Base-by-base conservation (phyloP, 1,140 invertebrate genomes). In the Muscidifurax raptorellus region DNA sequence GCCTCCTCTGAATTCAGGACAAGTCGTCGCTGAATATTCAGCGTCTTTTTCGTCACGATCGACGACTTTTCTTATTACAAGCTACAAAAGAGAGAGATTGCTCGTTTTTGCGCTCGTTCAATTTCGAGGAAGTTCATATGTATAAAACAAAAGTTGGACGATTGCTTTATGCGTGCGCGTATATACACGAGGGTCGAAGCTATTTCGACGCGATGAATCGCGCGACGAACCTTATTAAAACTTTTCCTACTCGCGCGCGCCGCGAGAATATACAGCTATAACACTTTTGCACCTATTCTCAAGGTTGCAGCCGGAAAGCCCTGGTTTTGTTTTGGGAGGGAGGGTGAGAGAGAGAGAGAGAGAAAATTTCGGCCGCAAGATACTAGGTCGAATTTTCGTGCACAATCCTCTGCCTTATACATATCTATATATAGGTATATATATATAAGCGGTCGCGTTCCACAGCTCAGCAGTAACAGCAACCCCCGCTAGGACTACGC, bases 1-100 rank as follows among this genome's bases (percentile, higher is more conserved):
- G 59, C 52, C 72, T 82, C 72, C 28, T 66, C 59, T 25, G 18
- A 76, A 82, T 76, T 76, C 81, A 66, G 72, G 81, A 76, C 81
- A 71, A 82, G 44, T 12, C 30, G 52, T 22, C 47, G 67, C 52
- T 75, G 80, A 81, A 72, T 72, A 72, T 72, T 72, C 80, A 81
- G 28, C 0, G 40, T n/a, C 67, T 66, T 71, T 69, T 22, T 80
- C 32, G 9, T 28, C 36, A 13, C 12, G 28, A 66, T 77, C 52
- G 52, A n/a, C 52, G 18, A 59, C 22, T 59, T 59, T 59, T 59
- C 52, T 59, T 7, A 4, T 59, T 59, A 18, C 18, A 59, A 59
- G 52, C 13, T 47, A 47, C 15, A 47, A 47, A 12, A 10, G 9
- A 18, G 3, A 18, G 12, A 52, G 47, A 52, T 22, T 52, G 47